A percentile compares a stretch with the other conserved stretches of the same genome.
Conservation (phyloP, 2,797 vertebrate species). For the Chaetophractus vellerosus region DNA sequence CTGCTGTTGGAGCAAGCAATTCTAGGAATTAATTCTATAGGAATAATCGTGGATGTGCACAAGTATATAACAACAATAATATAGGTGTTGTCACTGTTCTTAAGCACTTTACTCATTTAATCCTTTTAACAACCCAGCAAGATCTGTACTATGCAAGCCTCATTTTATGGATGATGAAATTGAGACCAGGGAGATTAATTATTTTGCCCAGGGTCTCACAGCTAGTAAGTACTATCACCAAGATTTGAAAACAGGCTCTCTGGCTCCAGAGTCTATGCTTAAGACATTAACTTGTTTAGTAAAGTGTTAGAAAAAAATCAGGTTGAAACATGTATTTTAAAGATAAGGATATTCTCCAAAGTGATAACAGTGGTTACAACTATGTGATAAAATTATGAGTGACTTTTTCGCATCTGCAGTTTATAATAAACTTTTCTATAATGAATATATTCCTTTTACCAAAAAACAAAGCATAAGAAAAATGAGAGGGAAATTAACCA, state of each 20-base stretch:
- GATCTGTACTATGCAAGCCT: not conserved
- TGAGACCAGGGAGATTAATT: conserved; percentile 27
- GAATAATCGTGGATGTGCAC: not conserved
- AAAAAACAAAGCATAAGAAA: not conserved
- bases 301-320: not conserved
- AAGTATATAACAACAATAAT: conserved; percentile 37
- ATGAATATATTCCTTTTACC: not conserved
- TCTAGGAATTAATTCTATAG: conserved; percentile 45
- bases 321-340: not conserved
- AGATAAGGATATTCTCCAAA: not conserved
- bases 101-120: conserved; percentile 53
- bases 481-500: not conserved
- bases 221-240: not conserved
- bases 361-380: not conserved
- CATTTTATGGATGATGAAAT: conserved; percentile 47
- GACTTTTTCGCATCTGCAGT: not conserved
- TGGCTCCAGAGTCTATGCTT: not conserved
- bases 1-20: conserved; percentile 35
- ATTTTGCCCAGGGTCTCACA: conserved; percentile 14
- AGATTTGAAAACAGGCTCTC: conserved; percentile 30
- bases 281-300: conserved; percentile 19
- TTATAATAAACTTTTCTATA: conserved; percentile 50
- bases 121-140: conserved; percentile 55
- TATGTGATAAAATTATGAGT: conserved; percentile 35
- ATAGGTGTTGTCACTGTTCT: not conserved